phyloP scores from a whole-genome alignment of 2,113 vertebrate genomes.

The Pogonocichla stellata region DNA sequence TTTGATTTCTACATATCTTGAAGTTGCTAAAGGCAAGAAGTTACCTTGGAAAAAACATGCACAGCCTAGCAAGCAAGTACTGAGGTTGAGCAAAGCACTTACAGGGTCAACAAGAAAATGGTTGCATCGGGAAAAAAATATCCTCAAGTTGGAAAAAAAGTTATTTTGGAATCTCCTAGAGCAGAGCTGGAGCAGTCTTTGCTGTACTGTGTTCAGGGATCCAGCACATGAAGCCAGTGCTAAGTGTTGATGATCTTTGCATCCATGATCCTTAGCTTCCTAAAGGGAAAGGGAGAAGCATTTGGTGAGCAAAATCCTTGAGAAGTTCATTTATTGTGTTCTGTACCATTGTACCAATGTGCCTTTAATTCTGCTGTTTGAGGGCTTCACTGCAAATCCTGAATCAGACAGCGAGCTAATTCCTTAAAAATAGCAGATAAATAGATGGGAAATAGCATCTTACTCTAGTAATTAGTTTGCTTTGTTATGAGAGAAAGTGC shows the following conservation, averaged over 20 bases:
- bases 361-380: not conserved
- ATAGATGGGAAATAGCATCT: not conserved
- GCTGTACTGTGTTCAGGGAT: not conserved
- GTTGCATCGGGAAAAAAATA: not conserved
- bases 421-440: constrained; percentile 23
- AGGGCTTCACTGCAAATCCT: not conserved
- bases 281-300: not conserved
- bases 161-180: not conserved
- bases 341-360: not conserved
- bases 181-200: not conserved
- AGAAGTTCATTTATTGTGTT: not conserved
- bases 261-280: not conserved
- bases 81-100: not conserved
- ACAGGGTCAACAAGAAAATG: not conserved
- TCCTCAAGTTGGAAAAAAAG: not conserved
- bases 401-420: not conserved
- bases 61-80: not conserved
- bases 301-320: not conserved
- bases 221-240: not conserved
- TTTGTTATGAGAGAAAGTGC: constrained; percentile 7
- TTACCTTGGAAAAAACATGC: not conserved
- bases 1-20: not conserved
- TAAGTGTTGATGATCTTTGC: not conserved
- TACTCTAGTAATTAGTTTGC: constrained; percentile 23
- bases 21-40: not conserved